A percentile compares a stretch with the other conserved stretches of the same genome.
Conservation (phyloP, 2,113 vertebrate genomes). For the Edolisoma coerulescens region DNA sequence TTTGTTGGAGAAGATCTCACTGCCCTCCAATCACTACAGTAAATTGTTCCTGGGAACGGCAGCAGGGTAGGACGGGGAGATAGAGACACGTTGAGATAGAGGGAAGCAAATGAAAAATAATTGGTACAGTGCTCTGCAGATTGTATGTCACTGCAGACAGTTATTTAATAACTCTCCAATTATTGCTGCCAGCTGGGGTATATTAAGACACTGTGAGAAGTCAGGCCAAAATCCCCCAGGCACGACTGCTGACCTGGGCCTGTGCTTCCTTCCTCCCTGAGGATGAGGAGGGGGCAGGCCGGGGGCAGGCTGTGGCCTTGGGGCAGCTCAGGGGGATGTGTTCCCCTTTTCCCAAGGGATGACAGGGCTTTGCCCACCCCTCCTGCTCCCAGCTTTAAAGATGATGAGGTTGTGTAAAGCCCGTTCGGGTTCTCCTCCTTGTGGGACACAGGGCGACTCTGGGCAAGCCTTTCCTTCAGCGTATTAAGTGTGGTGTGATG, state of each 20-base stretch:
- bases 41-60: background rate
- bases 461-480: fast-evolving
- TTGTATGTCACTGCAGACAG: conserved; percentile 49
- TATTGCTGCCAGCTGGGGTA: conserved; percentile 51
- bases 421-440: background rate
- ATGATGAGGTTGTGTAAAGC: background rate
- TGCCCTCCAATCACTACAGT: background rate
- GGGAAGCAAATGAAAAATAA: conserved; percentile 45
- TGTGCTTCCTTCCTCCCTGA: background rate
- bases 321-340: background rate
- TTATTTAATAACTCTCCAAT: conserved; percentile 55
- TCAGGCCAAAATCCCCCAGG: conserved; percentile 19
- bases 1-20: conserved; percentile 47
- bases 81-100: background rate
- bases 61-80: background rate
- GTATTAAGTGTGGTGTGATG: background rate
- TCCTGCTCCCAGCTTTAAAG: background rate
- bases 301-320: background rate
- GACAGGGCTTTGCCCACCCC: background rate
- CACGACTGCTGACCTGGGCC: background rate
- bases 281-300: background rate
- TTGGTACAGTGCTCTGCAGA: conserved; percentile 30
- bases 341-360: background rate
- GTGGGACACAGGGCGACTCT: fast-evolving
- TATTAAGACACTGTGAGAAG: conserved; percentile 18